Evolutionary conservation across 2,888 invertebrate genomes (phyloP), one percentile per base, ranked within the genome.

Genomic region (Andrena bicolor): DNA sequence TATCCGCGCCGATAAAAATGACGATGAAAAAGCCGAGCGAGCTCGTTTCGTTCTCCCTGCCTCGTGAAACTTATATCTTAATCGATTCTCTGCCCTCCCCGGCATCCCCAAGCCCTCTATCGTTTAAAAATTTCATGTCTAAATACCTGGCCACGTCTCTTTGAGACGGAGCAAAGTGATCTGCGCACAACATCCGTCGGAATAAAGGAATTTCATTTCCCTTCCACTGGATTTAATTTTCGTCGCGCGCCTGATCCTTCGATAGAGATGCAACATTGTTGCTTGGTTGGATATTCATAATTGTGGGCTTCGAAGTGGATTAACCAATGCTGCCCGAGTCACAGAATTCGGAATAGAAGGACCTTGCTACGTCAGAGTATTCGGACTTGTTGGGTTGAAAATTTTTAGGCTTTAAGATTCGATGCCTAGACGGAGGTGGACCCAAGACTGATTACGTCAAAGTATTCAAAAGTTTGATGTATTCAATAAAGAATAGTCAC

Each of bases 1-100:
- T 91, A 87, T 84, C 88, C 86, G 88, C 84, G 88, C 81, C 89
- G 90, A 90, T 91, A 90, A 91, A 87, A 89, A 90, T 89, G 87
- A 85, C 88, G 87, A 84, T 83, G 86, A 84, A 88, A 85, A 85
- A 79, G 70, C 78, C 70, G 70, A 53, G 80, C 75, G 65, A 56
- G 73, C 82, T 72, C 80, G 70, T 56, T 71, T 75, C 64, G 20
- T 72, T 49, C 69, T 64, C n/a, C 53, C 49, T 28, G 65, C 64
- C 58, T 65, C 63, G 49, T 83, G 75, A 81, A 85, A 88, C 63
- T 88, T 88, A 78, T 82, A 61, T 74, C 85, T 86, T 85, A 83
- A 88, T 88, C 88, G 87, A 86, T 88, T 82, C 77, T 66, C 49
- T 41, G 58, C 10, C 10, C 56, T 70, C 68, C 83, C 74, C 0